Base-by-base conservation (phyloP, 2,888 invertebrate species). In the Caenorhabditis sp. region DNA sequence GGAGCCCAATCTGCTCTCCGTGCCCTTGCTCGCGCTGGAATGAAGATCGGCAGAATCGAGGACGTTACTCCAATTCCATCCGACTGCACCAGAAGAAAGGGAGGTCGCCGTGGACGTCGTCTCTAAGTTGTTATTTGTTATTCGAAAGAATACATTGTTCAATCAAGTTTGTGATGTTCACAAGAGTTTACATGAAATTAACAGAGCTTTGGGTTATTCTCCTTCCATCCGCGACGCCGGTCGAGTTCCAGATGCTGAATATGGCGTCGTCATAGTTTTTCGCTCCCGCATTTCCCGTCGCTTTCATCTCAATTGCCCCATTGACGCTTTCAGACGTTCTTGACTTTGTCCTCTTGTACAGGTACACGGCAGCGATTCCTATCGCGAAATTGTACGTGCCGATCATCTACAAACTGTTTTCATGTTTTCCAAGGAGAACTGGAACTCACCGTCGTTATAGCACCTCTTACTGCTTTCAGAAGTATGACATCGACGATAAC, bases 61-160 rank as follows among this genome's bases (percentile, higher is more conserved):
- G 99, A 99, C 92, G 99, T 99, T 9, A 99, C 99, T 9, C 99
- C 99, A 22, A 98, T 99, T 91, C 99, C 99, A 89, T 96, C 97
- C 66, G 99, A 99, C 92, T 94, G 95, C 80, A 99, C 98, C 63
- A 94, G 99, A 90, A 95, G 98, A 93, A 99, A 99, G 95, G 98
- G 98, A 90, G 99, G 99, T 92, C 94, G 99, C 90, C 94, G 99
- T 92, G 99, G 99, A 92, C 94, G 99, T 91, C 94, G 99, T 92
- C 93, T 99, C 93, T 99, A 96, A 88, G 66, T 79, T 81, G 81
- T 83, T 83, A 53, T 63, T 76, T 79, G 70, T 81, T 78, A 74
- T 80, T 79, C 66, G 50, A 35, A 56, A 59, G 73, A 78, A 78
- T 75, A 72, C 61, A 75, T 62, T 75, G 71, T 71, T 79, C n/a